A percentile compares a stretch with the other conserved stretches of the same genome.
phyloP scores from a whole-genome alignment of 2,797 vertebrate species.

The Gadopsis marmoratus region DNA sequence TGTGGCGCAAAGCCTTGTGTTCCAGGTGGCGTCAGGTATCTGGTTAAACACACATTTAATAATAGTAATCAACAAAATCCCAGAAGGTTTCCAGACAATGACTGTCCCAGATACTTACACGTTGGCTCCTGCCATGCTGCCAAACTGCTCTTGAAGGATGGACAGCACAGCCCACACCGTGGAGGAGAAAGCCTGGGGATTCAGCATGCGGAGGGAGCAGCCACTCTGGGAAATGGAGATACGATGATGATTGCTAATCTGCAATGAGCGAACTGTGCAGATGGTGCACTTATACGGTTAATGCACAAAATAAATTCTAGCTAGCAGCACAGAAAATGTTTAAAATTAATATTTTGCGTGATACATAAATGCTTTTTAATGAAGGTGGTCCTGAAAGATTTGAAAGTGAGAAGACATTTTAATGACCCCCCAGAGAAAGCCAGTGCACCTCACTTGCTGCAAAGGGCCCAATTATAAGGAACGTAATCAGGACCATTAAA shows the following conservation, averaged over 20 bases:
- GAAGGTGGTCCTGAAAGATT: constrained; percentile 5
- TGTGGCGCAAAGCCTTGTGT: constrained; percentile 98
- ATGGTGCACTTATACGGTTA: constrained; percentile 8
- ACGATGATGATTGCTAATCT: constrained; percentile 14
- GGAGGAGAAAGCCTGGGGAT: constrained; percentile 93
- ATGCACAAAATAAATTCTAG: constrained; percentile 1
- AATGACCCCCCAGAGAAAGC: constrained; percentile 29
- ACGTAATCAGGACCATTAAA: constrained; percentile 6
- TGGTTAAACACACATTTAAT: constrained; percentile 45
- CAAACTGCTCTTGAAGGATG: constrained; percentile 94
- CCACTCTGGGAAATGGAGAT: constrained; percentile 82
- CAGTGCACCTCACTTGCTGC: background rate
- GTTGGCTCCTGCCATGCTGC: constrained; percentile 96
- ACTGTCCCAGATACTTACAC: constrained; percentile 72
- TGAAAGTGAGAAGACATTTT: constrained; percentile 27
- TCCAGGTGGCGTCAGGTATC: constrained; percentile 94
- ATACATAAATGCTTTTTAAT: constrained; percentile 39
- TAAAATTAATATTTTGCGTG: constrained; percentile 18
- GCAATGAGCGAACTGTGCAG: background rate
- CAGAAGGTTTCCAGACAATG: background rate
- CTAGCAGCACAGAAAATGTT: constrained; percentile 13
- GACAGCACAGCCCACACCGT: constrained; percentile 93
- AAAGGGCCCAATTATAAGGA: constrained; percentile 25
- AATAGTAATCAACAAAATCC: background rate
- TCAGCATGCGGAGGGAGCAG: constrained; percentile 94